A percentile compares a stretch with the other conserved stretches of the same genome.
phyloP scores from a whole-genome alignment of 2,888 invertebrate species.

The Tupiocoris notatus region DNA sequence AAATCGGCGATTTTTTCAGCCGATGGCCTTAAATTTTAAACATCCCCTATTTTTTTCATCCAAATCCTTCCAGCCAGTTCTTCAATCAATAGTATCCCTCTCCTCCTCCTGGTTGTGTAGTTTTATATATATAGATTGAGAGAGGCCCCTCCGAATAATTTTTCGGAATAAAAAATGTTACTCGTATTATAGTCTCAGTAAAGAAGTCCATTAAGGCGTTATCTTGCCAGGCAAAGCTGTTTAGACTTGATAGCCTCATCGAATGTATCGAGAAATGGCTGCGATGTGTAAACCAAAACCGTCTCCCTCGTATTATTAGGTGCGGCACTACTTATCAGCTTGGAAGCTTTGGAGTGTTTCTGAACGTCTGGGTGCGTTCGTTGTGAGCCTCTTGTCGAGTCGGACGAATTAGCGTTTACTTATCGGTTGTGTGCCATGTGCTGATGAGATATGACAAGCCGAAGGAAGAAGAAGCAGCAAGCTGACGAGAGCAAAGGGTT shows the following conservation, averaged over 20 bases:
- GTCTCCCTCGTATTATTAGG: not conserved
- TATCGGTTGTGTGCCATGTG: not conserved
- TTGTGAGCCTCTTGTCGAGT: no score
- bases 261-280: not conserved
- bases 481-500: constrained; percentile 65
- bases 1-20: no score
- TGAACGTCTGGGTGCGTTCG: no score
- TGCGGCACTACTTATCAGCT: not conserved
- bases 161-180: no score
- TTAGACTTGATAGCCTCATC: not conserved
- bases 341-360: not conserved
- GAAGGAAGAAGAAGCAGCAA: constrained; percentile 63
- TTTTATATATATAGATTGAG: no score
- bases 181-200: no score
- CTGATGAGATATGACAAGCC: constrained; percentile 59
- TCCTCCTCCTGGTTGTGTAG: no score
- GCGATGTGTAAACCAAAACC: not conserved
- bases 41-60: no score
- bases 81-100: no score
- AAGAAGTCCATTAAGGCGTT: not conserved
- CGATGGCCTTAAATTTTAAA: no score
- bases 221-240: not conserved
- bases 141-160: no score
- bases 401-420: not conserved
- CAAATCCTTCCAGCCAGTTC: no score